Conservation (phyloP, 2,888 invertebrate species). For the Hydraecia micacea region DNA sequence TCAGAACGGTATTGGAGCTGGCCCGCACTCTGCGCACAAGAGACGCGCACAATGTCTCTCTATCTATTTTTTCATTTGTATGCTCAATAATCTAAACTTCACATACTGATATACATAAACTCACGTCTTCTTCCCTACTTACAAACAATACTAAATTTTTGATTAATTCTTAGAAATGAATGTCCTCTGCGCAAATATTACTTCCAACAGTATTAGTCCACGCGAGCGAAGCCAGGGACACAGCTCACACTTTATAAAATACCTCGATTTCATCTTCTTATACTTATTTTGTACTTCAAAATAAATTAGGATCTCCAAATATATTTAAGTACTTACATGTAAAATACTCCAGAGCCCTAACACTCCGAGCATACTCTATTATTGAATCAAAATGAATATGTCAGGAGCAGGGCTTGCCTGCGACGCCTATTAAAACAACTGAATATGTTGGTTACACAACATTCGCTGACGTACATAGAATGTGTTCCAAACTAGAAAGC, state of each 20-base stretch:
- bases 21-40: too few relatives aligned
- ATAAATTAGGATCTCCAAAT: constrained; percentile 20
- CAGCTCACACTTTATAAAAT: too few relatives aligned
- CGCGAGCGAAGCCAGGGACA: neutral
- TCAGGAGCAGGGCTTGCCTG: constrained; percentile 63
- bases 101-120: neutral
- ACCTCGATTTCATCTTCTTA: neutral
- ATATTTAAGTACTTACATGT: constrained; percentile 20
- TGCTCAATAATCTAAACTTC: neutral
- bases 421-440: constrained; percentile 58
- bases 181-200: too few relatives aligned
- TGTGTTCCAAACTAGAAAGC: neutral
- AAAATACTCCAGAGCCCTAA: constrained; percentile 23
- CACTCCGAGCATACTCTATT: constrained; percentile 44
- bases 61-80: neutral
- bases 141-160: neutral
- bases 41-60: neutral
- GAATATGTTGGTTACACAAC: constrained; percentile 54
- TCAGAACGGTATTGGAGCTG: too few relatives aligned
- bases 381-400: constrained; percentile 71
- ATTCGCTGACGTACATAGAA: constrained; percentile 48
- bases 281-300: constrained; percentile 6
- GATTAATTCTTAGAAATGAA: neutral
- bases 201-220: neutral
- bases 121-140: neutral